Conservation (phyloP, 1,140 invertebrate species). For the Brachionus manjavacas region DNA sequence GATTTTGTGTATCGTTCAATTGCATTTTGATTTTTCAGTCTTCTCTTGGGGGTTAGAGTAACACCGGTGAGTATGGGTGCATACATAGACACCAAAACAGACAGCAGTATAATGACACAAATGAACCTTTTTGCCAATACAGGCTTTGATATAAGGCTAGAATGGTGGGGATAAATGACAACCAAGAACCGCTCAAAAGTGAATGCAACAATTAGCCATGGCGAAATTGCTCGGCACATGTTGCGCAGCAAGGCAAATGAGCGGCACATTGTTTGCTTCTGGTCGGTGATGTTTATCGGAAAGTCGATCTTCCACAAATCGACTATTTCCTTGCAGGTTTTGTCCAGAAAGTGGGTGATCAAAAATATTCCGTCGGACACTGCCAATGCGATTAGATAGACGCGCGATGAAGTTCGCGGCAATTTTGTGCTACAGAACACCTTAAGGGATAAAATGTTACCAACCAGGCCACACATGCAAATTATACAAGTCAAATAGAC, state of each 20-base stretch:
- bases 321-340: conserved; percentile 35
- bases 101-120: neutral
- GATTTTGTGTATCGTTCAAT: neutral
- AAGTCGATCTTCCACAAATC: conserved; percentile 35
- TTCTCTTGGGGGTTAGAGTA: neutral
- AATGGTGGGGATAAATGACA: conserved; percentile 19
- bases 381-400: conserved; percentile 27
- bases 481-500: neutral
- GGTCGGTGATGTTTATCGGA: conserved; percentile 38
- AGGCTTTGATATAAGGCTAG: conserved; percentile 27
- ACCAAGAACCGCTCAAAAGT: conserved; percentile 39
- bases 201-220: conserved; percentile 35
- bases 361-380: conserved; percentile 17
- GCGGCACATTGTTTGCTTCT: conserved; percentile 36
- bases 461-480: conserved; percentile 1
- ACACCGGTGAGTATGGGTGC: neutral
- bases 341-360: conserved; percentile 22
- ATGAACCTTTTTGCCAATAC: neutral
- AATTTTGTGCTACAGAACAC: conserved; percentile 37
- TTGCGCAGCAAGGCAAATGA: conserved; percentile 16
- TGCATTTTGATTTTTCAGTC: neutral
- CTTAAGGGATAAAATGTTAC: conserved; percentile 29
- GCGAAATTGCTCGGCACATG: neutral
- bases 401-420: neutral
- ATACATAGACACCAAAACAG: conserved; percentile 14